Evolutionary conservation across 2,888 invertebrate species (phyloP), one percentile per base, ranked within the genome.

Genomic region (Cepaea hortensis): DNA sequence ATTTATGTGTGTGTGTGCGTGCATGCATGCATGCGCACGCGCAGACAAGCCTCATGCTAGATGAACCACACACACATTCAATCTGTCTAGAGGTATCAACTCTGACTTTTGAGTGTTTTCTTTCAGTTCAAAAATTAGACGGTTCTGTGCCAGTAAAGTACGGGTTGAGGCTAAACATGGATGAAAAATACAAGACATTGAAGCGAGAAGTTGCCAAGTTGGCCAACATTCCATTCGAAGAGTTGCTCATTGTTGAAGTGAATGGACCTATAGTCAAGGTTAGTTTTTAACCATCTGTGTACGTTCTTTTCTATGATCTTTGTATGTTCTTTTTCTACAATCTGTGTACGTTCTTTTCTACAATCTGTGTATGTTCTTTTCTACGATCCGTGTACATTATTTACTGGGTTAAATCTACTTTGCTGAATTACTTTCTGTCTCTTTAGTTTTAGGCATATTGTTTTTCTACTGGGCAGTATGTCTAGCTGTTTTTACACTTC

Each of bases 141-240:
- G 98, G 98, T 0, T 96, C 97, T 35, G 96, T 97, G 82, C 98
- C 98, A 0, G 95, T 96, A 0, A 97, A 97, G 93, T 98, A 98
- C 94, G 98, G 98, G 0, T 95, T 98, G 88, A 95, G 97, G 3
- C 95, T 98, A 50, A 97, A 97, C 94, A 96, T 97, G 11, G 98
- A 98, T 90, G 97, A 97, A 88, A 97, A 96, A 80, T 97, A 97
- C 92, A 93, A 95, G n/a, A 96, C 96, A 87, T 94, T 98, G 75
- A 97, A 97, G 95, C 96, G 96, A 89, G 96, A 96, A 89, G 95
- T 98, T 46, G 92, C 93, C 89, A 90, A 91, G 46, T 91, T 94
- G 76, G 92, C 93, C 7, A 82, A 90, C 88, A 93, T 94, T 89
- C 91, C 94, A 23, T 88, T 89, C 15, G 90, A 95, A 90, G 96